Base-by-base conservation (phyloP, 2,113 vertebrate species). In the Xiphophorus maculatus region DNA sequence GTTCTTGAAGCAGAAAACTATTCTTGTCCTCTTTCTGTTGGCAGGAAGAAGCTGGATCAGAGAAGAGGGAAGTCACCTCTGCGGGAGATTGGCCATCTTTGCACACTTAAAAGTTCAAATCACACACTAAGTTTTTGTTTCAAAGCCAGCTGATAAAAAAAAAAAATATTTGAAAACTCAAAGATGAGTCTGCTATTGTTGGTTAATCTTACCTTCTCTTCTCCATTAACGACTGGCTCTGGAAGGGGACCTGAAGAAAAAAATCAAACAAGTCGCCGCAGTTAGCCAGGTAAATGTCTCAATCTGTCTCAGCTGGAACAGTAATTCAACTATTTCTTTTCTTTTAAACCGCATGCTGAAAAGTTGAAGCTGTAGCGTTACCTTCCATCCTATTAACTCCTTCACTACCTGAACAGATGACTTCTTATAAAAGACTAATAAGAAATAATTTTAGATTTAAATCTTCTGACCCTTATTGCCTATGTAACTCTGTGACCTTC, bases 191-290 rank as follows among this genome's bases (percentile, higher is more conserved):
- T 11, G 11, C 5, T 48, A 7, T 11, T 28, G 69, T 5, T 66
- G n/a, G 40, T 60, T 62, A 22, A 12, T 74, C 90, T 96, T 96
- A 99, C 97, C 97, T 98, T 98, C 84, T 92, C 86, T 51, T 93
- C 95, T 2, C 97, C 96, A 32, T 99, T 98, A 75, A 94, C 76
- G 60, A 95, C 83, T 29, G 96, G 96, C 77, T 97, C 96, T 35
- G 97, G 97, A 90, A 98, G 87, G n/a, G 95, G 94, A 94, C 97
- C 97, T 99, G 92, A 8, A 76, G 65, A 63, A 44, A 89, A 28
- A 37, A 37, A 11, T 11, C 11, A 37, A 37, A 32, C 74, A 81
- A 5, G 8, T 80, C 69, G 77, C 29, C 61, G 66, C 27, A 78
- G 71, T 92, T 78, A 87, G 33, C 71, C 71, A 71, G 32, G 3